phyloP scores from a whole-genome alignment of 1,140 invertebrate species.

The Musca vetustissima region DNA sequence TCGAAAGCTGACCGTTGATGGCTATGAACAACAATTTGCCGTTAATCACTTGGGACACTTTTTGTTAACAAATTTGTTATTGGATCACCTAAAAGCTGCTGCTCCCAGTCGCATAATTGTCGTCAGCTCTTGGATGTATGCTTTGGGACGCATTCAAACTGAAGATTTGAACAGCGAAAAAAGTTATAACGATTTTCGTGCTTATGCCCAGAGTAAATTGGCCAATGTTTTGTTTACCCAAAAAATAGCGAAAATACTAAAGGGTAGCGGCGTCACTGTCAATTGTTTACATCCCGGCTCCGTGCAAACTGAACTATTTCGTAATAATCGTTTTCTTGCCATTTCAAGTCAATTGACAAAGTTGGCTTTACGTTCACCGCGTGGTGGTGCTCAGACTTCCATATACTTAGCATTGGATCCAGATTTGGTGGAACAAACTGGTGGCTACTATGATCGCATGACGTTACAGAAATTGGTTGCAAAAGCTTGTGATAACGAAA shows the following conservation, averaged over 20 bases:
- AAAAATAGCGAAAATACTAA: constrained; percentile 70
- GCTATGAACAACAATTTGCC: constrained; percentile 82
- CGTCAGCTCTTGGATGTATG: constrained; percentile 72
- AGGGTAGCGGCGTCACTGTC: constrained; percentile 75
- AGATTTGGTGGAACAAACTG: constrained; percentile 63
- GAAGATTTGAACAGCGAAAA: constrained; percentile 72
- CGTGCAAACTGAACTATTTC: constrained; percentile 73
- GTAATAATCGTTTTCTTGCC: constrained; percentile 40
- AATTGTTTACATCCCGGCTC: constrained; percentile 84
- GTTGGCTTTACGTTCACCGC: constrained; percentile 68
- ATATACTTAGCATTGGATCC: constrained; percentile 71
- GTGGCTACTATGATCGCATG: constrained; percentile 64
- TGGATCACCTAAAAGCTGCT: constrained; percentile 65
- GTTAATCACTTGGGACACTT: constrained; percentile 84
- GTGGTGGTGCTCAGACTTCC: constrained; percentile 70
- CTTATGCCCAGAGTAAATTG: constrained; percentile 84
- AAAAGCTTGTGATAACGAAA: constrained; percentile 55
- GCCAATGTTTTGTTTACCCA: constrained; percentile 80
- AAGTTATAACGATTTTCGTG: constrained; percentile 65
- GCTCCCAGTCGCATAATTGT: constrained; percentile 75
- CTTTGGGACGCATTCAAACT: constrained; percentile 67
- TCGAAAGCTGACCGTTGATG: constrained; percentile 70
- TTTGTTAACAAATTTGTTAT: constrained; percentile 79
- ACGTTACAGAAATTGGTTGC: constrained; percentile 40
- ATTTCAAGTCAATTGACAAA: constrained; percentile 45